Conservation (phyloP, 2,888 invertebrate species). For the Alcis repandata region DNA sequence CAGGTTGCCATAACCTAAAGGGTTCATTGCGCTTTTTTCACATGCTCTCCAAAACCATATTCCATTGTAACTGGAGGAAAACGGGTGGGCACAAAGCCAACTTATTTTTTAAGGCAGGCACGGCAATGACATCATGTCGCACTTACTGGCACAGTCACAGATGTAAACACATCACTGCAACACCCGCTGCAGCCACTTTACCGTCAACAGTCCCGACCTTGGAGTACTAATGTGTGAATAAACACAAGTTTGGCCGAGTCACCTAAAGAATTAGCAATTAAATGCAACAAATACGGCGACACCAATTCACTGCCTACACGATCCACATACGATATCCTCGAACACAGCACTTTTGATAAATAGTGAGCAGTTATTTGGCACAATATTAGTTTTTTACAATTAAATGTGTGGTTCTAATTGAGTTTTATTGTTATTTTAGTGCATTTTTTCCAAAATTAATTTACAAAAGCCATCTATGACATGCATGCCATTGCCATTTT, state of each 20-base stretch:
- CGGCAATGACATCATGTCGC: conserved; percentile 82
- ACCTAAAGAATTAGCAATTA: conserved; percentile 62
- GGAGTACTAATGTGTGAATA: conserved; percentile 53
- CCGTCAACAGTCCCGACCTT: conserved; percentile 51
- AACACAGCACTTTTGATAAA: conserved; percentile 53
- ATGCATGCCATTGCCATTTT: conserved; percentile 82
- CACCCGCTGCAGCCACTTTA: conserved; percentile 61
- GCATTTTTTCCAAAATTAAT: conserved; percentile 67
- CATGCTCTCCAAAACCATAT: conserved; percentile 75
- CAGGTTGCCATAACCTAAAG: conserved; percentile 74
- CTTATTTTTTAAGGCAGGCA: conserved; percentile 80
- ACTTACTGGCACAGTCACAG: conserved; percentile 81
- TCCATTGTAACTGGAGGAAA: conserved; percentile 74
- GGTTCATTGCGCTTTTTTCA: conserved; percentile 73
- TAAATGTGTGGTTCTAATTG: conserved; percentile 49
- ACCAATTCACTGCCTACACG: conserved; percentile 80
- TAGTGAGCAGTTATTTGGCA: conserved; percentile 61
- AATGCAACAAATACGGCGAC: conserved; percentile 68
- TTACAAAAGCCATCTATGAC: conserved; percentile 76
- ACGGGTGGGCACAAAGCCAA: conserved; percentile 86
- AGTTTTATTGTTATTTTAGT: conserved; percentile 59
- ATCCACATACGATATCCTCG: conserved; percentile 62
- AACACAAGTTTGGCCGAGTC: conserved; percentile 54
- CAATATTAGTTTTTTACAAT: conserved; percentile 49
- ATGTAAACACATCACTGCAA: conserved; percentile 84